Conservation (phyloP, 2,888 invertebrate species). For the Lamellibrachia columna region DNA sequence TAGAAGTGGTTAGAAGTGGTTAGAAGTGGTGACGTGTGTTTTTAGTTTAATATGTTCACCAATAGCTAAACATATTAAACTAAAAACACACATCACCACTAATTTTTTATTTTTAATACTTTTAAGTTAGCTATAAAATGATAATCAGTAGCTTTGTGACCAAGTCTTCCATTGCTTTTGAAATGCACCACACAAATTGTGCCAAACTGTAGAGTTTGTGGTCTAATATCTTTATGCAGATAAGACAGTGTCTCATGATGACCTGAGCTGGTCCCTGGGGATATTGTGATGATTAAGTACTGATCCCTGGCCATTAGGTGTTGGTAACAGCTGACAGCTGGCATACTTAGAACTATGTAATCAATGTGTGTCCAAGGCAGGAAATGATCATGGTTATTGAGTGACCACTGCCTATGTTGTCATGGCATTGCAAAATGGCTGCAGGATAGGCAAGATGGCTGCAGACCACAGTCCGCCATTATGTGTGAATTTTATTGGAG, state of each 20-base stretch:
- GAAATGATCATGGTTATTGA: background rate
- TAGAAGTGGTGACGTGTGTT: too few relatives aligned
- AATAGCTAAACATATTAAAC: too few relatives aligned
- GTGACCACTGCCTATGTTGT: background rate
- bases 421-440: background rate
- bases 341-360: background rate
- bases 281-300: background rate
- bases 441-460: background rate
- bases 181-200: background rate
- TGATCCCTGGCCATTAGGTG: conserved; percentile 11
- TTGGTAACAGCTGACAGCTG: background rate
- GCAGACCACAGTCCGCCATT: background rate
- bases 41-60: too few relatives aligned
- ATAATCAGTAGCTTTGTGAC: too few relatives aligned
- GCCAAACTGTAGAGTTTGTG: background rate
- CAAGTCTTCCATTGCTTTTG: too few relatives aligned
- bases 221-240: background rate
- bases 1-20: too few relatives aligned
- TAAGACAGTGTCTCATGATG: background rate
- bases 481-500: too few relatives aligned
- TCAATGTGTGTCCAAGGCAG: background rate
- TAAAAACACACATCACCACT: too few relatives aligned
- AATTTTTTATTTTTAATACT: too few relatives aligned
- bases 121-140: too few relatives aligned
- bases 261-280: background rate